Base-by-base conservation (phyloP, 1,140 invertebrate species). In the Trichonephila inaurata region DNA sequence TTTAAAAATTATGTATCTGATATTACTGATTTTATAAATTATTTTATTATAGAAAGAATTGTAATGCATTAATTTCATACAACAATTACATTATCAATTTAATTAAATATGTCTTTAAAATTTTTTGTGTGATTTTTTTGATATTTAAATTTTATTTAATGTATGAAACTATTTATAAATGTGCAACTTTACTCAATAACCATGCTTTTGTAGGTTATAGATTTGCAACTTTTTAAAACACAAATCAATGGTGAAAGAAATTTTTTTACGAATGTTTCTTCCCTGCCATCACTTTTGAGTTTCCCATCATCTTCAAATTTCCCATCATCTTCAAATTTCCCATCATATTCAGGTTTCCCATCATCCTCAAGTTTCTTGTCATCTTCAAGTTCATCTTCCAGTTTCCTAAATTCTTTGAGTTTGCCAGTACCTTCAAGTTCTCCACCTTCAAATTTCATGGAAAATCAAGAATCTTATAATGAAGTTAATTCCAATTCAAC, bases 151-250 rank as follows among this genome's bases (percentile, higher is more conserved):
- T 10, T 10, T 51, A 51, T 51, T 12, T 10, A 51, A 51, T 10
- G 6, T 51, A 10, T 12, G 7, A 12, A 12, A 51, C 7, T 51
- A 51, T 51, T 51, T 51, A 44, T 18, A 82, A 44, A 82, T 18
- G 1, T 44, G 1, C 10, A 21, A 8, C 58, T 51, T 21, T n/a
- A 24, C 10, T 24, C 14, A 28, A 61, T 61, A 28, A 60, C 14
- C n/a, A 64, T 88, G 28, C 10, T 40, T 72, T 61, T 87, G 7
- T 18, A 92, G 91, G 83, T 87, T 72, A 64, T 92, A 21, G 91
- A 92, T 51, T 33, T 92, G 64, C 83, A 87, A 40, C 82, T 92
- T 18, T 92, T 87, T 77, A 92, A 92, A 87, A 4, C 62, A 51
- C 83, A 92, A 33, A n/a, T 14, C 44, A 69, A 16, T 33, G 60